phyloP scores from a whole-genome alignment of 1,140 invertebrate genomes.

The Daktulosphaira vitifoliae region DNA sequence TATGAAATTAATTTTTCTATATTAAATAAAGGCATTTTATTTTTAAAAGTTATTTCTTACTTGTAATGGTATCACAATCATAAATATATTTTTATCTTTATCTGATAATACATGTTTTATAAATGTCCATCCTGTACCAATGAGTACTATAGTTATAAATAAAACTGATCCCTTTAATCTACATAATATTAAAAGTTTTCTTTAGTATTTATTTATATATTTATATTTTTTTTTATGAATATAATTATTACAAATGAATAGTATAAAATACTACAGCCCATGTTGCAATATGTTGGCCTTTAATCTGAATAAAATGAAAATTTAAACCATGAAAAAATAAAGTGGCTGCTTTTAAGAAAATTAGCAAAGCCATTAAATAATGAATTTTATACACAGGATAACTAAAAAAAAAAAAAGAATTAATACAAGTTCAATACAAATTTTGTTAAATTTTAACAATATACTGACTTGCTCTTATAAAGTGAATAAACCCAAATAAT shows the following conservation, averaged over 20 bases:
- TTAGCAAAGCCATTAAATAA: constrained; percentile 89
- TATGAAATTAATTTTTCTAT: constrained; percentile 42
- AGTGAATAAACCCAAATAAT: constrained; percentile 88
- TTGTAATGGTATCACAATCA: constrained; percentile 95
- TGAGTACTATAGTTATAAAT: constrained; percentile 91
- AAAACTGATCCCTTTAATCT: constrained; percentile 85
- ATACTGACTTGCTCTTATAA: constrained; percentile 53
- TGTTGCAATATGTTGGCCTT: constrained; percentile 87
- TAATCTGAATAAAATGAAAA: constrained; percentile 90
- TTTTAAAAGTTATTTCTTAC: constrained; percentile 46
- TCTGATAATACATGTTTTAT: constrained; percentile 95
- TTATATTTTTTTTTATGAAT: background rate
- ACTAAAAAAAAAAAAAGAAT: constrained; percentile 45
- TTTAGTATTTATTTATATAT: background rate
- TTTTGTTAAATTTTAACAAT: background rate
- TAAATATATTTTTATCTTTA: constrained; percentile 96
- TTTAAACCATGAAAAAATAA: constrained; percentile 94
- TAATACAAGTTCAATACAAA: background rate
- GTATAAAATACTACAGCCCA: constrained; percentile 97
- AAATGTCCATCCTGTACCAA: constrained; percentile 98
- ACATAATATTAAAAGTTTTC: constrained; percentile 40
- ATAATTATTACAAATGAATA: constrained; percentile 84
- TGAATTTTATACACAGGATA: constrained; percentile 92
- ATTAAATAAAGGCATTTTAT: background rate
- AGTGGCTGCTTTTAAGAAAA: constrained; percentile 86